Base-by-base conservation (phyloP, 2,888 invertebrate species). In the Cheilosia pagana region DNA sequence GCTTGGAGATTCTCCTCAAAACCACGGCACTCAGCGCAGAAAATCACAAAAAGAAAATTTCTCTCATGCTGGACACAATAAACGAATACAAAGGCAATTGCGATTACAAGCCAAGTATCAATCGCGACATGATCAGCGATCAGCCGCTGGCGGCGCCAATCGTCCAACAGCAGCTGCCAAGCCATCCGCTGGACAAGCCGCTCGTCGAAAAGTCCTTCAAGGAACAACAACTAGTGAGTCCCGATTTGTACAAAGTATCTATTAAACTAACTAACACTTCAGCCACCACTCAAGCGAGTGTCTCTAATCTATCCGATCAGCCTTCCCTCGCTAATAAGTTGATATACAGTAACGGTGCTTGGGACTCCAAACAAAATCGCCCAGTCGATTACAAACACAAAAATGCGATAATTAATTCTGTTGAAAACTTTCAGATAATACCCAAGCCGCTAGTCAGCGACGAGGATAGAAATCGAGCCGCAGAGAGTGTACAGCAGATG, bases 361-460 rank as follows among this genome's bases (percentile, higher is more conserved):
- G 79, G 68, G 72, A 59, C 41, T 25, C 55, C 43, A 59, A 19
- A 57, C 62, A 72, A 53, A 31, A 67, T 63, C 76, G 65, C n/a
- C 81, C 74, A 57, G 41, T 70, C 68, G 67, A 78, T 35, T 55
- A 77, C 45, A 82, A 67, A 67, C 55, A 65, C 68, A 82, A 82
- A 86, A 78, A 82, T 86, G 74, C 62, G 87, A 91, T 91, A 87
- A 86, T 92, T 90, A 91, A 92, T 89, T 92, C 92, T 89, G 92
- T 92, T 90, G 92, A 92, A 92, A 92, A 92, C 89, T 92, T 92
- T 92, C 92, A 92, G 92, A 92, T 92, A 76, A 89, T 90, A 48
- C 91, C 90, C 10, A 90, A 92, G 81, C 87, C 89, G 5, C 79
- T 89, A 87, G 86, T 70, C 35, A 88, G 87, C 35, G 88, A 88